These are phyloP conservation scores for Rhabdomys dilectus DNA, from an alignment of 2,113 vertebrate genomes.

Conservation along the genomic window DNA sequence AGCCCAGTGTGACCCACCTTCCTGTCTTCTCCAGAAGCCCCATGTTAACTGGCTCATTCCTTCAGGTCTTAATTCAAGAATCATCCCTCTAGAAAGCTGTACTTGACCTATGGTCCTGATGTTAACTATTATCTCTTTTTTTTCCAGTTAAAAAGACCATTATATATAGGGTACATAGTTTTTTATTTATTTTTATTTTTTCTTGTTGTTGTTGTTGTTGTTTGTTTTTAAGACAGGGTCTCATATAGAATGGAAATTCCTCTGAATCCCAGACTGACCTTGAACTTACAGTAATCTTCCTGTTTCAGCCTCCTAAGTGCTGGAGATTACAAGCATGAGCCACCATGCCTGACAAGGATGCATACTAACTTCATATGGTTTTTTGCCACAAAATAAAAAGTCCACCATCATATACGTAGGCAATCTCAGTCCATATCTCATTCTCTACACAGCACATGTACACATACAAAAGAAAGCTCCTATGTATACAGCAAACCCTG, in stretches of 20 bases:
- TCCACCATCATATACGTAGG: not conserved
- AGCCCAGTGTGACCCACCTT: not conserved
- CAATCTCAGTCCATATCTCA: not conserved
- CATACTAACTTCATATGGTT: not conserved
- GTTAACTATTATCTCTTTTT: not conserved
- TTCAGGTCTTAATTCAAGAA: not conserved
- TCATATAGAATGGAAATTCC: not conserved
- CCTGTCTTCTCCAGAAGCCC: no score
- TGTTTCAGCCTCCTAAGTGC: not conserved
- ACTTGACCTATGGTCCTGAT: not conserved
- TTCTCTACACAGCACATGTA: not conserved
- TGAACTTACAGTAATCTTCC: not conserved
- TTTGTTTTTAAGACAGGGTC: not conserved
- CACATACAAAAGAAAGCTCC: not conserved
- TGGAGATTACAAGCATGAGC: not conserved
- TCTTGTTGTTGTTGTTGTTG: no score
- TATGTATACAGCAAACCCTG: not conserved
- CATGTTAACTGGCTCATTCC: not conserved
- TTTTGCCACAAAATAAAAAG: conserved; percentile 14
- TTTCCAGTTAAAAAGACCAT: not conserved
- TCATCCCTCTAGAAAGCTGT: not conserved
- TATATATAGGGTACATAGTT: not conserved
- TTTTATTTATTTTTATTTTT: not conserved
- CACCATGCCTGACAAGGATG: not conserved
- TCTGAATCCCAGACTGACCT: not conserved